A percentile compares a stretch with the other conserved stretches of the same genome.
Evolutionary conservation across 1,140 invertebrate species (phyloP).

Genomic region (Anadara kagoshimensis): DNA sequence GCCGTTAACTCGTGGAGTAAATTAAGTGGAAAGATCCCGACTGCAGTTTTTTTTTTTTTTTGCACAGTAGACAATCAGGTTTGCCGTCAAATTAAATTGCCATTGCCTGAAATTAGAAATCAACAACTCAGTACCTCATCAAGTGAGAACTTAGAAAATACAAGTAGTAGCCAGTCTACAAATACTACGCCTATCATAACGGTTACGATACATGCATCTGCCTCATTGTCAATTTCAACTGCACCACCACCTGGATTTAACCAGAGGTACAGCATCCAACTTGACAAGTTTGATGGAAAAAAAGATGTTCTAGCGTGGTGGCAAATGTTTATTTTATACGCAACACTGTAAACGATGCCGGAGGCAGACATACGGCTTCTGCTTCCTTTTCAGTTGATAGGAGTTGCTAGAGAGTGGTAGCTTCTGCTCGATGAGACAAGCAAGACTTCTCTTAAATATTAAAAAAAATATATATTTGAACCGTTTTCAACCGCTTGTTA

Average conservation of each 20-base stretch:
- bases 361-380: neutral
- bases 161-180: too few relatives aligned
- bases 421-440: neutral
- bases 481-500: neutral
- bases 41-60: too few relatives aligned
- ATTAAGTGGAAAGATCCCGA: too few relatives aligned
- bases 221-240: too few relatives aligned
- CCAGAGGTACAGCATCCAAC: neutral
- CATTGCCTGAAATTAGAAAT: too few relatives aligned
- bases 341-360: conserved; percentile 5
- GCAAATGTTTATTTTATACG: conserved; percentile 1
- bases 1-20: too few relatives aligned
- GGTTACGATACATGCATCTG: too few relatives aligned
- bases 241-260: neutral
- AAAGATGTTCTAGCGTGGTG: neutral
- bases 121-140: too few relatives aligned
- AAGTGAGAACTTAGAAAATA: too few relatives aligned
- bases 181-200: too few relatives aligned
- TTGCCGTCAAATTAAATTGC: too few relatives aligned
- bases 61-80: too few relatives aligned
- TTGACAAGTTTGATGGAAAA: conserved; percentile 1
- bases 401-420: neutral
- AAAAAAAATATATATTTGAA: neutral
- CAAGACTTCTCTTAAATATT: neutral
- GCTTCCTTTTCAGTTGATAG: conserved; percentile 1